A percentile compares a stretch with the other conserved stretches of the same genome.
Conservation (phyloP, 2,888 invertebrate genomes). For the Noctua comes region DNA sequence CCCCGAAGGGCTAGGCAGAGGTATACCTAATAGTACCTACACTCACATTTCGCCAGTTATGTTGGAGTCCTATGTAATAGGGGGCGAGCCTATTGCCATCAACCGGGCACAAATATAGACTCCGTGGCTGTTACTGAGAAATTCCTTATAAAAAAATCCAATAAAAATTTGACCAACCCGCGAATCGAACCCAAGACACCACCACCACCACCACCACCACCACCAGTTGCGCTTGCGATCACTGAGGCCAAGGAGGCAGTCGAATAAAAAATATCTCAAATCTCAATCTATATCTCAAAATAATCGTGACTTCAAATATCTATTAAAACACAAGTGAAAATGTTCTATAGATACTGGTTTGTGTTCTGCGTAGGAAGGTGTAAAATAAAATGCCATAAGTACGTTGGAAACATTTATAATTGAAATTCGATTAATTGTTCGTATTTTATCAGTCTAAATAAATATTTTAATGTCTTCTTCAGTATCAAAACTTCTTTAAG, state of each 20-base stretch:
- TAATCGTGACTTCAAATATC: background rate
- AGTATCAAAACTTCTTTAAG: conserved; percentile 9
- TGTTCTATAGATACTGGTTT: background rate
- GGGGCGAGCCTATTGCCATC: background rate
- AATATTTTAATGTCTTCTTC: conserved; percentile 31
- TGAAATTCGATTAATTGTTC: conserved; percentile 36
- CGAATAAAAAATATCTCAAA: background rate
- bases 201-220: too few species aligned
- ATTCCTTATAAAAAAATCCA: background rate
- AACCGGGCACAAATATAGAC: background rate
- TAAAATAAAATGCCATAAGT: conserved; percentile 37
- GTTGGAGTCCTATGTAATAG: background rate
- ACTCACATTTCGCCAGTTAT: background rate
- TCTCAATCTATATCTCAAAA: too few species aligned
- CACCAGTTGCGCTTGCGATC: background rate
- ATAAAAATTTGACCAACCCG: background rate
- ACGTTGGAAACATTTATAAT: conserved; percentile 46
- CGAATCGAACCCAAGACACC: background rate
- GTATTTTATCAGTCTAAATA: conserved; percentile 59
- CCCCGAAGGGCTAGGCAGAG: background rate
- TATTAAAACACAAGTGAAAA: background rate
- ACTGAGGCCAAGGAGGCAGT: background rate
- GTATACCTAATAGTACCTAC: background rate
- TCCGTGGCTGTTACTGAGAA: background rate
- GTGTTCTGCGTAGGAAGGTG: background rate